Percentiles rank a stretch among this genome's conserved stretches.
These are phyloP conservation scores for Phataginus tricuspis DNA, from an alignment of 2,797 vertebrate genomes.

Conservation along the genomic window DNA sequence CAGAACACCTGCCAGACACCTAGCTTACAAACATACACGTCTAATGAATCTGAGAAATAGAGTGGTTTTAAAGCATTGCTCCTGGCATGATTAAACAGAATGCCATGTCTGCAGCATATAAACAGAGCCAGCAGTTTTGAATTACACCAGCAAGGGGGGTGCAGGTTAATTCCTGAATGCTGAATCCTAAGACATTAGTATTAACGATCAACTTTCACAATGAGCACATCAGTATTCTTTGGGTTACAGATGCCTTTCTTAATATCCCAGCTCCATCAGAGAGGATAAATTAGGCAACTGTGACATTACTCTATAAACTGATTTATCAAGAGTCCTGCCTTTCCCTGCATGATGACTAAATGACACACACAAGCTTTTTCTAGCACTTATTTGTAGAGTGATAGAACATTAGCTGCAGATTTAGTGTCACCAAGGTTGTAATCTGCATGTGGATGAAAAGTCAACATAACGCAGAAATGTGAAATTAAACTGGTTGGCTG, in stretches of 20 bases:
- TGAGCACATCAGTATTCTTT: neutral
- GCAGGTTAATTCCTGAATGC: neutral
- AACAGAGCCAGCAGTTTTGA: neutral
- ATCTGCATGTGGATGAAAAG: constrained; percentile 63
- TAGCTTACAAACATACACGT: neutral
- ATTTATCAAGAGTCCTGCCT: constrained; percentile 32
- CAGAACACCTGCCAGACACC: neutral
- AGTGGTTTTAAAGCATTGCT: neutral
- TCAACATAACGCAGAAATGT: constrained; percentile 48
- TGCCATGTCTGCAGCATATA: neutral
- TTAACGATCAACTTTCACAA: neutral
- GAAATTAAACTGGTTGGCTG: constrained; percentile 49
- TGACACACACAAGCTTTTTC: neutral
- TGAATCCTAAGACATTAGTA: neutral
- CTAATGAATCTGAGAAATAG: neutral
- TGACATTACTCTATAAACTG: neutral
- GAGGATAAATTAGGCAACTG: neutral
- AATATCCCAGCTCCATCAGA: constrained; percentile 14
- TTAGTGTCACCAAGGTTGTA: neutral
- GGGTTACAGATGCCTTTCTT: constrained; percentile 16
- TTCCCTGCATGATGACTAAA: neutral
- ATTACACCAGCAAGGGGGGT: neutral
- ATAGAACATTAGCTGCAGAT: neutral
- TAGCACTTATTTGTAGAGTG: neutral
- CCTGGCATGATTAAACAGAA: neutral